Evolutionary conservation across 1,140 invertebrate genomes (phyloP), one percentile per base, ranked within the genome.

Genomic region (Papilio helenus): DNA sequence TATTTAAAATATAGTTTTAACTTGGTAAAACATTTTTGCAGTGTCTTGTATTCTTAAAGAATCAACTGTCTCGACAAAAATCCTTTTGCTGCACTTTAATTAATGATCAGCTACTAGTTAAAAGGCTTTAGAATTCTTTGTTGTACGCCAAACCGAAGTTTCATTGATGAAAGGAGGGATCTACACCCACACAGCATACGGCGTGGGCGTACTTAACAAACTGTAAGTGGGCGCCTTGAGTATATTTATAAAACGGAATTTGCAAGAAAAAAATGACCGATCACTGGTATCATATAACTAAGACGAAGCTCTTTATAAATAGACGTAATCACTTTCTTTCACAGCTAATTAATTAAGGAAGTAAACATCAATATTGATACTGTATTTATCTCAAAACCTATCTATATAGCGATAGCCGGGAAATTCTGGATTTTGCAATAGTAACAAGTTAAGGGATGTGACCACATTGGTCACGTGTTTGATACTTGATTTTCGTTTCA

Each of bases 121-220:
- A 68, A 58, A 29, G 26, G 26, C 14, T 68, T 68, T 23, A 23
- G 55, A 58, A 58, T 68, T 34, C 61, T 68, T 68, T 8, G 4
- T 12, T 29, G 34, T 34, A 68, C 61, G 23, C 26, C 12, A 29
- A 29, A 29, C 26, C 12, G 18, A 29, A 68, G 12, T 68, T 29
- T 61, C 58, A 61, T 26, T 61, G 58, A 61, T 61, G 26, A 14
- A 23, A 23, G 12, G 58, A 29, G 23, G 3, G 58, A 34, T 68
- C 14, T 26, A 34, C 23, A 34, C 61, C 61, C 61, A 68, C 61
- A 12, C 34, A 39, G 4, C 14, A 26, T 55, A 55, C 61, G 16
- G 14, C 26, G 61, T 68, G 61, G 61, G 61, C 61, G 61, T 29
- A 34, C 61, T 14, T 18, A 68, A 65, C 61, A 65, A 65, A 68